Base-by-base conservation (phyloP, 2,113 vertebrate genomes). In the Gorsachius goisagi region DNA sequence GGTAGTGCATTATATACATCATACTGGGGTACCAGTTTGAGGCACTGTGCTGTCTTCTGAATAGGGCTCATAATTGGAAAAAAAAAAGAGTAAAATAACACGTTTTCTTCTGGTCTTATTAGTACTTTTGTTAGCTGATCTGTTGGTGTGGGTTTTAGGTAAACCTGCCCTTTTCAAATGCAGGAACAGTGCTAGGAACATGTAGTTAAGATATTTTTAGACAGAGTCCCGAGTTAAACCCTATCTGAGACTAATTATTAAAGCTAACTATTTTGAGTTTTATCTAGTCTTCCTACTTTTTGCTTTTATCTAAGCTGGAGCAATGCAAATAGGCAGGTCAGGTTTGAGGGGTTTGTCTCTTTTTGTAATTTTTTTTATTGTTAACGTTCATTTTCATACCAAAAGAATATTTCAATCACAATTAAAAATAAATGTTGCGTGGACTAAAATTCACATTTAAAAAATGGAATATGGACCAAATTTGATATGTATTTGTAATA, bases 381-480 rank as follows among this genome's bases (percentile, higher is more conserved):
- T 50, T 55, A 86, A 53, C 8, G 1, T 27, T 52, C 6, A 32
- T 35, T 45, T 88, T 74, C n/a, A 37, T 53, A 33, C 26, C 21
- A 15, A 74, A 33, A 47, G 26, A 83, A 37, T 53, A 69, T 22
- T 49, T 56, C n/a, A 45, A 47, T 86, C 15, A 15, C 32, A 41
- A 44, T 28, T 45, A 17, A 56, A 73, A 73, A 24, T 2, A 0
- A 50, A 35, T 41, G 6, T 41, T 69, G 47, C 1, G 0, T 85
- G 37, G 19, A 49, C 30, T 53, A 64, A 85, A 88, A 59, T 75
- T 44, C 33, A 58, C 41, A 35, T 68, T 39, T 39, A 45, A 12
- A 71, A 79, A n/a, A 27, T 4, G 6, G 16, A 73, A 62, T 62
- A 24, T 41, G 35, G 49, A 26, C 19, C 24, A 69, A 90, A 67